These are phyloP conservation scores for Furcula furcula DNA, from an alignment of 2,888 invertebrate genomes.

Conservation along the genomic window DNA sequence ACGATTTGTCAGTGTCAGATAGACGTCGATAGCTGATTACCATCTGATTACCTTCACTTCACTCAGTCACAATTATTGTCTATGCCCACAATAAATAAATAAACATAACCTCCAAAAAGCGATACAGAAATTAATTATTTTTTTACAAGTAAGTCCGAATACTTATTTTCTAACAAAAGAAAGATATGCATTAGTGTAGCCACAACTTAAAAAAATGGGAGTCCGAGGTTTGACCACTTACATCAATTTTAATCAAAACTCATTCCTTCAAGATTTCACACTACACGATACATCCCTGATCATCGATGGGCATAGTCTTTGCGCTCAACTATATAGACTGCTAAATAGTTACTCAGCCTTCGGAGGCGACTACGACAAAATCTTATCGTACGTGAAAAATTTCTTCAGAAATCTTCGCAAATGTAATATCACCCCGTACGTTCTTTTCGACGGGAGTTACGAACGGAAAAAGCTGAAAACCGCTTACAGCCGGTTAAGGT, in stretches of 20 bases:
- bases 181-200: background rate
- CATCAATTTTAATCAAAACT: constrained; percentile 84
- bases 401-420: constrained; percentile 87
- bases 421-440: constrained; percentile 87
- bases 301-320: constrained; percentile 91
- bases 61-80: no score
- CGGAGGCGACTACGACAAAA: constrained; percentile 93
- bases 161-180: no score
- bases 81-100: no score
- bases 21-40: no score
- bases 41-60: no score
- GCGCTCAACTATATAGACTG: constrained; percentile 85
- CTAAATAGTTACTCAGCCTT: constrained; percentile 86
- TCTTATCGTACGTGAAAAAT: constrained; percentile 82
- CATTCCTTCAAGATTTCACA: constrained; percentile 83
- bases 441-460: constrained; percentile 91
- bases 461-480: constrained; percentile 88
- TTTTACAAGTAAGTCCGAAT: no score
- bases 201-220: constrained; percentile 81
- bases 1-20: no score
- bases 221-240: constrained; percentile 92
- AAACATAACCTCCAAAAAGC: background rate
- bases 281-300: constrained; percentile 86
- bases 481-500: constrained; percentile 78
- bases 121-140: no score